Conservation (phyloP, 2,797 vertebrate genomes). For the Sebastes matsubarae region DNA sequence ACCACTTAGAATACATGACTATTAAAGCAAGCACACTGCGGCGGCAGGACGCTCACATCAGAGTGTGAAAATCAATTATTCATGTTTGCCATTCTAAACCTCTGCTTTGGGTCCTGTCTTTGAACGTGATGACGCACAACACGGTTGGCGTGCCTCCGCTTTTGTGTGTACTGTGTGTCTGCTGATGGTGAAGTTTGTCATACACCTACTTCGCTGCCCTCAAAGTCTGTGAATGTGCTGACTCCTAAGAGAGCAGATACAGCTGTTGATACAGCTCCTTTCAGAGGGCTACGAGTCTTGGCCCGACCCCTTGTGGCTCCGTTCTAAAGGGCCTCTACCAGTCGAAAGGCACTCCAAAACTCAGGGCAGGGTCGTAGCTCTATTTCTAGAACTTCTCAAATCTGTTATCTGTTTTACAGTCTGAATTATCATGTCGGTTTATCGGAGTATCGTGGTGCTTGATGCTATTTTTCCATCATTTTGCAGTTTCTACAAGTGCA, state of each 20-base stretch:
- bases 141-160: background rate
- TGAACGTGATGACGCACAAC: constrained; percentile 60
- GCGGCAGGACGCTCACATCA: constrained; percentile 32
- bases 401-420: background rate
- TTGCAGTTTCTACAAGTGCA: background rate
- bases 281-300: background rate
- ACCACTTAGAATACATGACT: constrained; percentile 12
- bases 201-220: constrained; percentile 5
- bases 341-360: too few relatives aligned
- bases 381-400: background rate
- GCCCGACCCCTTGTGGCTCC: too few relatives aligned
- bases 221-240: constrained; percentile 5
- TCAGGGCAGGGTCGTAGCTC: background rate
- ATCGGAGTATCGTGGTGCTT: background rate
- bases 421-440: background rate
- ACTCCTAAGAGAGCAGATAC: background rate
- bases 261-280: background rate
- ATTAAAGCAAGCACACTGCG: constrained; percentile 7
- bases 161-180: background rate
- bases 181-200: constrained; percentile 35
- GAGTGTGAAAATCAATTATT: constrained; percentile 52
- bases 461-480: background rate
- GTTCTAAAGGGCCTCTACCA: too few relatives aligned
- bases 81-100: constrained; percentile 32
- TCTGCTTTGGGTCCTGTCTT: constrained; percentile 18